phyloP scores from a whole-genome alignment of 1,140 invertebrate species.

The Phortica variegata region DNA sequence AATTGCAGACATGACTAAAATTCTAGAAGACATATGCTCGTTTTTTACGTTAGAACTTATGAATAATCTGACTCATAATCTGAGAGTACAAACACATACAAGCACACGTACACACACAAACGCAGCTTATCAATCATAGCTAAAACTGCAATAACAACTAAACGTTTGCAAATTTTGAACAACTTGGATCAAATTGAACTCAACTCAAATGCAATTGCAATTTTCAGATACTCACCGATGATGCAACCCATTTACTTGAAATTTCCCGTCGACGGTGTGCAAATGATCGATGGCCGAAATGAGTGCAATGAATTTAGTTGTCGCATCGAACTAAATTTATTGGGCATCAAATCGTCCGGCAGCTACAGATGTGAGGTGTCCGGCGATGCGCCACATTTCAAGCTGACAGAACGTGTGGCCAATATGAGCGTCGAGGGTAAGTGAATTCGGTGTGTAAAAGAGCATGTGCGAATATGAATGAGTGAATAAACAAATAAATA shows the following conservation, averaged over 20 bases:
- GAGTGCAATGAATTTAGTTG: slow-evolving; percentile 61
- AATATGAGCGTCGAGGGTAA: slow-evolving; percentile 65
- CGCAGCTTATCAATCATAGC: slow-evolving; percentile 30
- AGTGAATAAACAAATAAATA: too few species aligned
- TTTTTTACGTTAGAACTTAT: too few species aligned
- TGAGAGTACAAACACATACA: too few species aligned
- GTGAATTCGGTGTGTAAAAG: slow-evolving; percentile 14
- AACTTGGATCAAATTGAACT: slow-evolving; percentile 38
- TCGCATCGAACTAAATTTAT: slow-evolving; percentile 60
- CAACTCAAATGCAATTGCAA: slow-evolving; percentile 13
- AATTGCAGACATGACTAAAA: too few species aligned
- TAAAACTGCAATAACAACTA: background rate
- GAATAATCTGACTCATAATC: too few species aligned
- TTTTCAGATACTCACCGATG: slow-evolving; percentile 43
- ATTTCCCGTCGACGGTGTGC: slow-evolving; percentile 62
- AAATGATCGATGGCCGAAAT: slow-evolving; percentile 72
- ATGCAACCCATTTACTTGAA: slow-evolving; percentile 43
- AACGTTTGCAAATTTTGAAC: too few species aligned
- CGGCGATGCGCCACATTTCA: slow-evolving; percentile 65
- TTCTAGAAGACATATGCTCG: too few species aligned
- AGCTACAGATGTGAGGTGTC: slow-evolving; percentile 66
- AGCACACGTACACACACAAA: slow-evolving; percentile 11
- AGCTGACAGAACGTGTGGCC: slow-evolving; percentile 61
- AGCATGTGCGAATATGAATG: too few species aligned
- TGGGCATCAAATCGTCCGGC: slow-evolving; percentile 59